These are phyloP conservation scores for Homalodisca vitripennis DNA, from an alignment of 1,140 invertebrate species.

Conservation along the genomic window DNA sequence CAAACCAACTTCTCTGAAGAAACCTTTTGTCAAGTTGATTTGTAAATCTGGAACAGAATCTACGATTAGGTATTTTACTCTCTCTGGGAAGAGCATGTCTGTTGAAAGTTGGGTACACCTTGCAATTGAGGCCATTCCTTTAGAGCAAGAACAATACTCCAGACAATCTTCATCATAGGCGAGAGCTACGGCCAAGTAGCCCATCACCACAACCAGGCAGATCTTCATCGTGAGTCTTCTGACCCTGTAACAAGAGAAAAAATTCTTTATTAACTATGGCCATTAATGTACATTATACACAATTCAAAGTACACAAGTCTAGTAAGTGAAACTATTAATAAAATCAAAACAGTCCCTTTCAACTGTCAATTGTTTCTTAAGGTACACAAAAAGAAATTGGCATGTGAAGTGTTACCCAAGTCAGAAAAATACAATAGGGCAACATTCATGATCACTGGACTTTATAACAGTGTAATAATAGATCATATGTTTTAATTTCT, in stretches of 20 bases:
- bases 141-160: neutral
- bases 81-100: neutral
- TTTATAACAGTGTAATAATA: too few relatives aligned
- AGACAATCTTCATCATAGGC: slow-evolving; percentile 3
- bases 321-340: too few relatives aligned
- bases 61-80: neutral
- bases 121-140: neutral
- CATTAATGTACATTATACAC: neutral
- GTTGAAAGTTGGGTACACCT: neutral
- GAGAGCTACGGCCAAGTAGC: neutral
- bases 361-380: too few relatives aligned
- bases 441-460: too few relatives aligned
- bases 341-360: too few relatives aligned
- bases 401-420: too few relatives aligned
- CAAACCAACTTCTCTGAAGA: slow-evolving; percentile 42
- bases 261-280: neutral
- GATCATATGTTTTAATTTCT: too few relatives aligned
- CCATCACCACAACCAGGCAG: neutral
- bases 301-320: neutral
- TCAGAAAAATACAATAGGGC: too few relatives aligned
- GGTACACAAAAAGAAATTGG: too few relatives aligned
- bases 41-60: neutral
- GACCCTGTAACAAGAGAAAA: neutral
- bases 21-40: slow-evolving; percentile 25
- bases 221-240: neutral